Conservation (phyloP, 2,797 vertebrate genomes). For the Florisuga fusca region DNA sequence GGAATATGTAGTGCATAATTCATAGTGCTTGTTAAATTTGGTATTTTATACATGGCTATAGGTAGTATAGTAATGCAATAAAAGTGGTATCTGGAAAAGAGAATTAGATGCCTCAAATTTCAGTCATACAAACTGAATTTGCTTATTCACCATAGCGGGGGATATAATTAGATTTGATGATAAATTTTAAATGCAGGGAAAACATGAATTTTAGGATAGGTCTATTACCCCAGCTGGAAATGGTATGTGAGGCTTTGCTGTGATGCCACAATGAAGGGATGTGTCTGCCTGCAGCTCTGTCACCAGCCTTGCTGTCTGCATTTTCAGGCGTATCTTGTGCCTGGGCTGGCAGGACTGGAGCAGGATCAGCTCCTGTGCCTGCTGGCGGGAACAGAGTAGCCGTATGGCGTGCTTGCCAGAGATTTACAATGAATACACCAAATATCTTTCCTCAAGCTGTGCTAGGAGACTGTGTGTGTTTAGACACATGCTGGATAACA, state of each 20-base stretch:
- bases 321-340: neutral
- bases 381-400: neutral
- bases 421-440: constrained; percentile 45
- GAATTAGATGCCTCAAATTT: neutral
- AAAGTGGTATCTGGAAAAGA: neutral
- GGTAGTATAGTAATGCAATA: neutral
- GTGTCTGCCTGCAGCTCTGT: neutral
- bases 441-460: constrained; percentile 46
- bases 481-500: constrained; percentile 58
- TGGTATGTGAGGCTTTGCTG: neutral
- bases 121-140: neutral
- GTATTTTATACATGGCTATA: neutral
- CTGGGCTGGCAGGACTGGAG: neutral
- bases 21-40: neutral
- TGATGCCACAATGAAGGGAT: neutral
- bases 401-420: constrained; percentile 28
- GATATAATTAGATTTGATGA: neutral
- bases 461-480: constrained; percentile 43
- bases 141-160: neutral
- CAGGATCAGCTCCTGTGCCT: neutral
- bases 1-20: neutral
- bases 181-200: neutral
- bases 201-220: neutral
- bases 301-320: neutral
- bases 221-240: neutral